phyloP scores from a whole-genome alignment of 1,140 invertebrate species.

The Polypedilum pembai region DNA sequence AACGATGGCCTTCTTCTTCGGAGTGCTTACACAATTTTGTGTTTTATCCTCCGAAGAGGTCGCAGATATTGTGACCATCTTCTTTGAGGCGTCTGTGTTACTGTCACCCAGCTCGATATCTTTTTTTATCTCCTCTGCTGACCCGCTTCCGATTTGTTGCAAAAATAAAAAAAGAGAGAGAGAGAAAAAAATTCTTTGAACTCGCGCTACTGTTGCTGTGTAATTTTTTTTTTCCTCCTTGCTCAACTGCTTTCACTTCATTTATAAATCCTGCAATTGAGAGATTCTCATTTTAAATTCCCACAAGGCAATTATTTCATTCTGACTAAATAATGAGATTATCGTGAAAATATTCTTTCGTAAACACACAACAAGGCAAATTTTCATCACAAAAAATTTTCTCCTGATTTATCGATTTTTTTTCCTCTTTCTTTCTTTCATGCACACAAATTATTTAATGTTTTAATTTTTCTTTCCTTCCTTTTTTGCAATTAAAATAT shows the following conservation, averaged over 20 bases:
- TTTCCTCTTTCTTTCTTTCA: neutral
- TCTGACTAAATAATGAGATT: no score
- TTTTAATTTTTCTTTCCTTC: no score
- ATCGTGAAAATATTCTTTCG: no score
- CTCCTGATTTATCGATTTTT: constrained; percentile 15
- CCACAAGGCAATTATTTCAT: no score
- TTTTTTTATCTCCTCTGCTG: neutral
- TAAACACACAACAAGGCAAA: no score
- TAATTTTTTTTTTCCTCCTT: neutral
- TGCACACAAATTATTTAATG: no score
- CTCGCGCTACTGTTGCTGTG: neutral
- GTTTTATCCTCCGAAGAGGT: constrained; percentile 19
- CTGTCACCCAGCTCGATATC: constrained; percentile 19
- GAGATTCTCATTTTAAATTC: no score
- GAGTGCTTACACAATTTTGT: constrained; percentile 5
- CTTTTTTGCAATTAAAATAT: no score
- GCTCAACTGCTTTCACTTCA: no score
- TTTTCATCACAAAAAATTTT: no score
- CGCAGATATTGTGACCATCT: constrained; percentile 15
- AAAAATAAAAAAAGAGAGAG: neutral
- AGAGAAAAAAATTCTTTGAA: neutral
- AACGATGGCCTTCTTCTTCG: constrained; percentile 17
- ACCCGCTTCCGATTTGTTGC: neutral
- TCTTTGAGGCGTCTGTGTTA: constrained; percentile 2
- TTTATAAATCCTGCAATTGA: no score